phyloP scores from a whole-genome alignment of 2,797 vertebrate genomes.

The Australoheros facetus region DNA sequence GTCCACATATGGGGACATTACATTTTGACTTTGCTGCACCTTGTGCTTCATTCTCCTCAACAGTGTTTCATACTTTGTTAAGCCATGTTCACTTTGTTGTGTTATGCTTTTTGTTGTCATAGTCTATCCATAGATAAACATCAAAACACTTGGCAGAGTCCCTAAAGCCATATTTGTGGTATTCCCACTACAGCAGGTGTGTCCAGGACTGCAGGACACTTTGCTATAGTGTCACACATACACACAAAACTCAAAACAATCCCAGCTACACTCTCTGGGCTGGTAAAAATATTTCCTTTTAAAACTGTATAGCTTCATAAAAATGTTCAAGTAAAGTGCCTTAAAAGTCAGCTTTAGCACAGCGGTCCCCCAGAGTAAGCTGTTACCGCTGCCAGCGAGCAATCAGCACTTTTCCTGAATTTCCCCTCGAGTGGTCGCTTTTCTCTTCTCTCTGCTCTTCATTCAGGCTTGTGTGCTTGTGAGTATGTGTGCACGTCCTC shows the following conservation, averaged over 20 bases:
- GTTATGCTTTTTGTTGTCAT: too few species aligned
- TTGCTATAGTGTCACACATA: not conserved
- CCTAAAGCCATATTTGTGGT: not conserved
- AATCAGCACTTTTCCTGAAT: not conserved
- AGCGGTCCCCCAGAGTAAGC: not conserved
- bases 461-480: constrained; percentile 13
- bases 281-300: not conserved
- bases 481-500: constrained; percentile 26
- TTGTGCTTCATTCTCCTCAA: too few species aligned
- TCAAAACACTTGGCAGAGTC: too few species aligned
- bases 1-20: too few species aligned
- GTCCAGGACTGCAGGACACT: not conserved
- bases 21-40: too few species aligned
- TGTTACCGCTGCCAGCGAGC: not conserved
- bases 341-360: not conserved
- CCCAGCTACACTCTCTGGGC: not conserved
- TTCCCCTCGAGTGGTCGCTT: constrained; percentile 12
- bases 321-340: not conserved
- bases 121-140: too few species aligned
- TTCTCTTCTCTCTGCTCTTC: constrained; percentile 15
- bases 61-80: too few species aligned
- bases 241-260: not conserved
- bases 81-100: too few species aligned
- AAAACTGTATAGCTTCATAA: not conserved
- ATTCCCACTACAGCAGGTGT: not conserved